Base-by-base conservation (phyloP, 2,797 vertebrate species). In the Ctenopoma multispine region DNA sequence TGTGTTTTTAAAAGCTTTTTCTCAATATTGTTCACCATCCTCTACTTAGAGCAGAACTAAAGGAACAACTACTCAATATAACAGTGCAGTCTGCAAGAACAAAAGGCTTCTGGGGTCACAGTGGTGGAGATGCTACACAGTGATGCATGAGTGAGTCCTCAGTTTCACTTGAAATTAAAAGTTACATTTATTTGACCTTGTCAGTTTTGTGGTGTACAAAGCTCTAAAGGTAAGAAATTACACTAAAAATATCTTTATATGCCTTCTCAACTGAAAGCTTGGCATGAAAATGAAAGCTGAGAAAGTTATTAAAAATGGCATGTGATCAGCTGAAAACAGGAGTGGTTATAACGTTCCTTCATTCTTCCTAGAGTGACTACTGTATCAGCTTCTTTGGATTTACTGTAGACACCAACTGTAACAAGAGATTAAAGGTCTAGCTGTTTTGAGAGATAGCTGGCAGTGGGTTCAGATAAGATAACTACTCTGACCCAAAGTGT, bases 91-190 rank as follows among this genome's bases (percentile, higher is more conserved):
- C 79, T 74, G 65, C 56, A 36, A 68, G 68, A 75, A 82, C 75
- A 53, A 66, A 75, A 67, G 72, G 58, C 50, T 40, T 57, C 49
- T 29, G 48, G 65, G 81, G 73, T 89, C 79, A 83, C 51, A 40
- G 44, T 27, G 2, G 72, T 66, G 63, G 59, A 77, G 69, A n/a
- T 31, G 7, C 29, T 1, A 17, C 43, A 72, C 38, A 41, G 65
- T 47, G 78, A 87, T 50, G 76, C 70, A 80, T 75, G 78, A 86
- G 55, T 57, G 82, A 75, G 68, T 80, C 78, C 73, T 87, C 74
- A 76, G 80, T 84, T 88, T 82, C 81, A 89, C 75, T 81, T 85
- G 64, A 89, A 80, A 87, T 85, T 83, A 89, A 87, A 43, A 86
- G 72, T 63, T 65, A 75, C 49, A 56, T 82, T 86, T 80, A 29